These are phyloP conservation scores for Marronus borbonicus DNA, from an alignment of 2,888 invertebrate genomes.

Conservation along the genomic window DNA sequence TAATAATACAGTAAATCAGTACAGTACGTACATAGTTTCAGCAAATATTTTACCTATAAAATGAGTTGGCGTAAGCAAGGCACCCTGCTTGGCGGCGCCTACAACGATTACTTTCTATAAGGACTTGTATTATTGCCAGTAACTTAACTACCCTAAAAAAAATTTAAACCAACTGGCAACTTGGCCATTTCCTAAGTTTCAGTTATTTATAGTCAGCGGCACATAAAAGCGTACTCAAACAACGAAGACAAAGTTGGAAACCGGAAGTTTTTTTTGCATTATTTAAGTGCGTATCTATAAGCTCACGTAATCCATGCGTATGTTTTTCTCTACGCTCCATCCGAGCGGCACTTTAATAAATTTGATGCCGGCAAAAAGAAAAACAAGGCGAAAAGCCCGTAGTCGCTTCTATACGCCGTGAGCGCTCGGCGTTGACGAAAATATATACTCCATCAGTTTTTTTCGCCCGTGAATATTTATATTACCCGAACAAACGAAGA, in stretches of 20 bases:
- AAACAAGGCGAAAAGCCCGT: constrained; percentile 9
- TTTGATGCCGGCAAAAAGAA: constrained; percentile 25
- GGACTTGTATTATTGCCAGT: too few relatives aligned
- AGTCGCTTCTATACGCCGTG: not conserved
- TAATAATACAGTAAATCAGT: too few relatives aligned
- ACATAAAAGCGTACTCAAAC: not conserved
- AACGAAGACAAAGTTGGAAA: too few relatives aligned
- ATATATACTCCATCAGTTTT: constrained; percentile 42
- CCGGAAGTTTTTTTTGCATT: not conserved
- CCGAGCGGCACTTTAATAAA: constrained; percentile 25
- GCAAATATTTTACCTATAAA: too few relatives aligned
- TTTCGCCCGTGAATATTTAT: constrained; percentile 41
- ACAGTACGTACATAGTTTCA: too few relatives aligned
- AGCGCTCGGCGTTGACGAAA: constrained; percentile 14
- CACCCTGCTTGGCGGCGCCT: too few relatives aligned
- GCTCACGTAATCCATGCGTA: not conserved
- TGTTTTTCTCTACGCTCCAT: not conserved
- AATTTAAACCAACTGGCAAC: too few relatives aligned
- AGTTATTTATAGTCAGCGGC: too few relatives aligned
- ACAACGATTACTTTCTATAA: too few relatives aligned
- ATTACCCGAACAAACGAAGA: constrained; percentile 31
- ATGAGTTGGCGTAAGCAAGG: too few relatives aligned
- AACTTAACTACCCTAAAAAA: too few relatives aligned
- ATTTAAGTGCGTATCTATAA: not conserved
- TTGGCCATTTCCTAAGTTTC: too few relatives aligned